Percentiles rank a stretch among this genome's conserved stretches.
phyloP scores from a whole-genome alignment of 64 coral and sea anemone species.

The Actinia equina region DNA sequence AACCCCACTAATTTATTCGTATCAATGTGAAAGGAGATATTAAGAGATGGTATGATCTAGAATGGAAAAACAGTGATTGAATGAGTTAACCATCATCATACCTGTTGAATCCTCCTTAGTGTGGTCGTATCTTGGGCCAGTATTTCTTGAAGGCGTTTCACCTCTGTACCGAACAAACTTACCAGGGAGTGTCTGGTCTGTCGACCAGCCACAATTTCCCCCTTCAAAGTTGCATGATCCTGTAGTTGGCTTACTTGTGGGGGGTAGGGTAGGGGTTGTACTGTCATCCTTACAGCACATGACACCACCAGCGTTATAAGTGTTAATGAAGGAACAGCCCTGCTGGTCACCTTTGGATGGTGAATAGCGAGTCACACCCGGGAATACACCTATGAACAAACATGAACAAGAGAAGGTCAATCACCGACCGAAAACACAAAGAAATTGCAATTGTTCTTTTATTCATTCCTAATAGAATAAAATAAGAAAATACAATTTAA shows the following conservation, averaged over 20 bases:
- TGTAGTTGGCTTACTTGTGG: slow-evolving; percentile 40
- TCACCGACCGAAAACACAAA: too few species aligned
- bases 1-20: too few species aligned
- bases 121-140: slow-evolving; percentile 84
- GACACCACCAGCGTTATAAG: slow-evolving; percentile 63
- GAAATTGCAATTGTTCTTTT: too few species aligned
- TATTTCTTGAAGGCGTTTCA: slow-evolving; percentile 73
- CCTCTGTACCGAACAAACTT: slow-evolving; percentile 43
- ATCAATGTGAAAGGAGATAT: too few species aligned
- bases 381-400: slow-evolving; percentile 35
- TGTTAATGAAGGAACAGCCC: slow-evolving; percentile 62
- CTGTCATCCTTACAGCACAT: slow-evolving; percentile 84
- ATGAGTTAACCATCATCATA: neutral
- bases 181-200: neutral
- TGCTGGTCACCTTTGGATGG: slow-evolving; percentile 41
- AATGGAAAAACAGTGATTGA: too few species aligned
- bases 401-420: neutral
- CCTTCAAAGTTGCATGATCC: slow-evolving; percentile 79
- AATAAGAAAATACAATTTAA: too few species aligned
- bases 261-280: slow-evolving; percentile 49
- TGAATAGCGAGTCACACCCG: slow-evolving; percentile 43
- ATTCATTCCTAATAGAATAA: too few species aligned
- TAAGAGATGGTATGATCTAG: too few species aligned
- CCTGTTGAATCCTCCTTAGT: slow-evolving; percentile 63
- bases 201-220: slow-evolving; percentile 58